A percentile compares a stretch with the other conserved stretches of the same genome.
Evolutionary conservation across 2,888 invertebrate genomes (phyloP).

Genomic region (Aethes cnicana): DNA sequence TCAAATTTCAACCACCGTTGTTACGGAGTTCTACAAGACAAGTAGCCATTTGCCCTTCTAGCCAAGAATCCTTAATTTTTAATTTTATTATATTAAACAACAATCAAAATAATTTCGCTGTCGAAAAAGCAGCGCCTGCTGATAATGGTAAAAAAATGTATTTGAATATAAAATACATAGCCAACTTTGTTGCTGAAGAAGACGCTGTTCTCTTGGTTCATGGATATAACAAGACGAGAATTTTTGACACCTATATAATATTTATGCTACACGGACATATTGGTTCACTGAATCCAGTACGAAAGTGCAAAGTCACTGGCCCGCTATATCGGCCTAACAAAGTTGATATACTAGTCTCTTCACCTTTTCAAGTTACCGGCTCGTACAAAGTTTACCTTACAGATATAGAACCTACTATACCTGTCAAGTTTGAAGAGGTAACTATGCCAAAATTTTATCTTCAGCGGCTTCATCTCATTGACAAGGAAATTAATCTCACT

Average conservation of each 20-base stretch:
- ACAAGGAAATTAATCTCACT: constrained; percentile 56
- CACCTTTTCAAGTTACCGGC: constrained; percentile 55
- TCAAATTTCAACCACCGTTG: constrained; percentile 72
- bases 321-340: constrained; percentile 66
- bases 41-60: constrained; percentile 63
- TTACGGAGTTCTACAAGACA: constrained; percentile 63
- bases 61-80: constrained; percentile 65
- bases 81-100: constrained; percentile 61
- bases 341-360: constrained; percentile 61
- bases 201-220: constrained; percentile 62
- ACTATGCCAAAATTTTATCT: constrained; percentile 54
- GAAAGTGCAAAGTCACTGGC: constrained; percentile 68
- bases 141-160: constrained; percentile 67
- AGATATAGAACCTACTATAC: constrained; percentile 63
- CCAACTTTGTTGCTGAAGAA: constrained; percentile 62
- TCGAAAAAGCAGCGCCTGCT: constrained; percentile 58
- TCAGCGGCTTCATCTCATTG: constrained; percentile 61
- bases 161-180: constrained; percentile 63
- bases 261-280: constrained; percentile 60
- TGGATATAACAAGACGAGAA: constrained; percentile 72
- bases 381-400: constrained; percentile 54
- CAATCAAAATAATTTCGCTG: constrained; percentile 55
- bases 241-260: constrained; percentile 70
- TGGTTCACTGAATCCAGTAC: constrained; percentile 55
- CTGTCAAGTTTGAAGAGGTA: constrained; percentile 50